A percentile compares a stretch with the other conserved stretches of the same genome.
phyloP scores from a whole-genome alignment of 1,140 invertebrate genomes.

The Cyclargus thomasi region DNA sequence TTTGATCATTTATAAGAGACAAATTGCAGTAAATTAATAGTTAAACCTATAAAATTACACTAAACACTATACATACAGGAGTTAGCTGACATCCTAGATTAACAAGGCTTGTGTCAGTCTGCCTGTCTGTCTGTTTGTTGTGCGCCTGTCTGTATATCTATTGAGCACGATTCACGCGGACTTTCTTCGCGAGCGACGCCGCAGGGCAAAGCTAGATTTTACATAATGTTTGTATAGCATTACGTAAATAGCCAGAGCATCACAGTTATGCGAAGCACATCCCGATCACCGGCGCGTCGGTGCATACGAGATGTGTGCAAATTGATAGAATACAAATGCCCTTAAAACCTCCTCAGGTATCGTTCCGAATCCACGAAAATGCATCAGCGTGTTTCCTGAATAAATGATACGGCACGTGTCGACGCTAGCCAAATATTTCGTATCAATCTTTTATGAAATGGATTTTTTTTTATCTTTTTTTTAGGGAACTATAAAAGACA shows the following conservation, averaged over 20 bases:
- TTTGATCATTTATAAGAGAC: no score
- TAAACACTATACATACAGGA: no score
- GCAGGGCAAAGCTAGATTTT: not conserved
- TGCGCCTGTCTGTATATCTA: no score
- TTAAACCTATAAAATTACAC: no score
- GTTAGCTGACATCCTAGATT: no score
- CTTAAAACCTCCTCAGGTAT: slow-evolving; percentile 30
- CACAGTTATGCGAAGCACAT: slow-evolving; percentile 48
- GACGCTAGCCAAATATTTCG: not conserved
- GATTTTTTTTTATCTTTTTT: not conserved
- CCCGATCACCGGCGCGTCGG: slow-evolving; percentile 45
- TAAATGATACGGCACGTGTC: slow-evolving; percentile 4
- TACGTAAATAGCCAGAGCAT: not conserved
- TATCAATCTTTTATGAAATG: not conserved
- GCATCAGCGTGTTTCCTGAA: slow-evolving; percentile 16
- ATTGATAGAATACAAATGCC: slow-evolving; percentile 60
- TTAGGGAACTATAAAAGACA: no score
- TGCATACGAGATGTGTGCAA: slow-evolving; percentile 60
- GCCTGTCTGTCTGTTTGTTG: no score
- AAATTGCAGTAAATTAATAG: no score
- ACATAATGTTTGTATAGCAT: not conserved
- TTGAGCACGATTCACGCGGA: no score
- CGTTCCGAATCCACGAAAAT: slow-evolving; percentile 4
- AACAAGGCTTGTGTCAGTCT: no score
- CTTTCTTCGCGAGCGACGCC: no score